Percentiles rank a stretch among this genome's conserved stretches.
These are phyloP conservation scores for Erannis defoliaria DNA, from an alignment of 2,888 invertebrate species.

Conservation along the genomic window DNA sequence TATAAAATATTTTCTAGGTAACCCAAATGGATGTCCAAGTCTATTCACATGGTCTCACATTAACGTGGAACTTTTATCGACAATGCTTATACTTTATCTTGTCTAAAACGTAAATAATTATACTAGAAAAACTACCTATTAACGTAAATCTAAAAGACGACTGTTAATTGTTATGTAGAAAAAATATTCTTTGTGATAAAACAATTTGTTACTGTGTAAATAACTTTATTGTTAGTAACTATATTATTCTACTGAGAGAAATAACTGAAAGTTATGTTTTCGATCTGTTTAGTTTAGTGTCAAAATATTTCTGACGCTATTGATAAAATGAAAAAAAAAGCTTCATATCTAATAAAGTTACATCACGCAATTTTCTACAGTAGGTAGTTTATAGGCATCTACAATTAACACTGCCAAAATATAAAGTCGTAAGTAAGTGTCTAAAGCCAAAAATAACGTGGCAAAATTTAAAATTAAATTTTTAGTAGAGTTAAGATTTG, in stretches of 20 bases:
- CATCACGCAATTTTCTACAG: slow-evolving; percentile 32
- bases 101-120: slow-evolving; percentile 56
- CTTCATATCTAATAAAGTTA: not conserved
- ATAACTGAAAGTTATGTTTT: slow-evolving; percentile 59
- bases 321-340: not conserved
- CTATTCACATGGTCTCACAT: slow-evolving; percentile 69
- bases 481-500: slow-evolving; percentile 66
- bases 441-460: slow-evolving; percentile 64
- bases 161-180: slow-evolving; percentile 75
- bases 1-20: slow-evolving; percentile 83
- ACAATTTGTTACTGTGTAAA: slow-evolving; percentile 75
- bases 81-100: slow-evolving; percentile 61
- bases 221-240: slow-evolving; percentile 62
- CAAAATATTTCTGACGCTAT: not conserved
- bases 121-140: slow-evolving; percentile 51
- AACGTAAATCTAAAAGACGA: slow-evolving; percentile 74
- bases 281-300: not conserved
- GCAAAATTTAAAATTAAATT: slow-evolving; percentile 60
- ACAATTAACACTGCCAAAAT: slow-evolving; percentile 81
- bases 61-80: slow-evolving; percentile 73
- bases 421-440: slow-evolving; percentile 66
- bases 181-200: slow-evolving; percentile 80
- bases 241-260: slow-evolving; percentile 53
- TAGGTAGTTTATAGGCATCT: slow-evolving; percentile 57
- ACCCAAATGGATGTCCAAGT: slow-evolving; percentile 84